These are phyloP conservation scores for Nerophis ophidion DNA, from an alignment of 2,113 vertebrate species.

Conservation along the genomic window DNA sequence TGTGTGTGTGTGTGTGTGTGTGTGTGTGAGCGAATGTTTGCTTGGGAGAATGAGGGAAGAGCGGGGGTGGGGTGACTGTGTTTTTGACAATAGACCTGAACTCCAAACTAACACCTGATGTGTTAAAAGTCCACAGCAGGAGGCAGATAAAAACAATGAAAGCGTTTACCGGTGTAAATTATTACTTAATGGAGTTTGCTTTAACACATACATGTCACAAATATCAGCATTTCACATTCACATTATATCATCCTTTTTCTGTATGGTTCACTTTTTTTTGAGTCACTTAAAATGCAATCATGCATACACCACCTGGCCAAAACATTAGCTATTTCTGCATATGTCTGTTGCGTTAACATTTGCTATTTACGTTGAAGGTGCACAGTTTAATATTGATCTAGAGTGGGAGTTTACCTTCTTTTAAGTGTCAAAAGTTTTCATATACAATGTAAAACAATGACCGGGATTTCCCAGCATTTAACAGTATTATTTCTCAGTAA, in stretches of 20 bases:
- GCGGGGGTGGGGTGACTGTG: background rate
- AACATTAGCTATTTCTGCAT: background rate
- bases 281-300: background rate
- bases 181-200: background rate
- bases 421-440: too few relatives aligned
- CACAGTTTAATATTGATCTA: too few relatives aligned
- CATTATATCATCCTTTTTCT: too few relatives aligned
- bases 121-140: conserved; percentile 3
- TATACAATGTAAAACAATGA: too few relatives aligned
- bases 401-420: too few relatives aligned
- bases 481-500: too few relatives aligned
- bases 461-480: too few relatives aligned
- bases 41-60: background rate
- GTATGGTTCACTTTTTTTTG: background rate
- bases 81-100: conserved; percentile 35
- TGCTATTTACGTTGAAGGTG: too few relatives aligned
- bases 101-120: conserved; percentile 43
- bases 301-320: background rate
- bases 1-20: conserved; percentile 33
- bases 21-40: conserved; percentile 29
- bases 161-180: background rate
- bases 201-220: background rate
- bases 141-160: background rate
- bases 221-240: too few relatives aligned
- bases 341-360: background rate